Base-by-base conservation (phyloP, 2,113 vertebrate genomes). In the Sander vitreus region DNA sequence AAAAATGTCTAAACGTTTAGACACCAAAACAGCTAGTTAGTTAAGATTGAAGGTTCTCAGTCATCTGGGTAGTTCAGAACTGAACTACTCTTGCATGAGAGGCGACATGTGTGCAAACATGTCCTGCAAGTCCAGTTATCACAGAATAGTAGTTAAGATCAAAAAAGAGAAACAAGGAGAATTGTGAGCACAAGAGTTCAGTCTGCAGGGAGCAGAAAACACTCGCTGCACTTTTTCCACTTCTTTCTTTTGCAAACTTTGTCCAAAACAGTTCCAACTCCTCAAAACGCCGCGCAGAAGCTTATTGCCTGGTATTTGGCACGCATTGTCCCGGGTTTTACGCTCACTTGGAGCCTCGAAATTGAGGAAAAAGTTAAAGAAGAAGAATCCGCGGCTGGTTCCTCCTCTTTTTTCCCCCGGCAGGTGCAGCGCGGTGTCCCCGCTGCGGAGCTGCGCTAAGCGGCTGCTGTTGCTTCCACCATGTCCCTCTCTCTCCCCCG, bases 401-500 rank as follows among this genome's bases (percentile, higher is more conserved):
- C 14, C 69, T 72, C 33, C 27, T 63, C 43, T 64, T 15, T 15
- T 7, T 14, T 80, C 25, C 67, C 78, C 82, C 91, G 80, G 93
- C 91, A 83, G 80, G 73, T 84, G 77, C 81, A 57, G 80, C 72
- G 45, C 76, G 54, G 36, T 68, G 84, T 94, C 33, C 25, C 69
- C 67, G 73, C 60, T 67, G 80, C 19, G 43, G 77, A 57, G 78
- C 74, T 79, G 78, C 96, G 93, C 96, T 97, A 96, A 95, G 96
- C 95, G 93, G 95, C 96, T 93, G 95, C 96, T 95, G 78, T 72
- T 57, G 55, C 79, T 70, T 76, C 60, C 84, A 91, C 84, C 88
- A 84, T 84, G 84, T 62, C 78, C 70, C 47, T 95, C 94, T 96
- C 18, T 95, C 94, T 91, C 92, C 94, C 25, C 25, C 25, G 25